Evolutionary conservation across 2,113 vertebrate species (phyloP), one percentile per base, ranked within the genome.

Genomic region (Erythrolamprus reginae): DNA sequence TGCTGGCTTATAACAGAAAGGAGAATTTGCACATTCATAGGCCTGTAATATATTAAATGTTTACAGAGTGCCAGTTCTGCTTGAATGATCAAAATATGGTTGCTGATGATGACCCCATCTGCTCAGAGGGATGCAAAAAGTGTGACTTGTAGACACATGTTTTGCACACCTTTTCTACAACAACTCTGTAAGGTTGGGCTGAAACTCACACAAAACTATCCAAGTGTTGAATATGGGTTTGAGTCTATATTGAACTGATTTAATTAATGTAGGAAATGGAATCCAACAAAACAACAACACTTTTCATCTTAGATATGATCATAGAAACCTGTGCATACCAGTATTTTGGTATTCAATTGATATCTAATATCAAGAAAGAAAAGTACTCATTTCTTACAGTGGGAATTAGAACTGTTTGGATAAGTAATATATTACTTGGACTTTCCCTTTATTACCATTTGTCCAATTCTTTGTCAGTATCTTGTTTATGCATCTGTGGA

Each of bases 391-490:
- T 50, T 61, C 70, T 85, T 84, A 28, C 26, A 24, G 7, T 58
- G 10, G 45, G 13, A 91, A 61, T 17, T 7, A 89, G 86, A 2
- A 6, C 45, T 38, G 82, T 13, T 55, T 56, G 23, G 61, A 53
- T 51, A 15, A 2, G 52, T 51, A 15, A 26, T 92, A 89, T 83
- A 50, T 83, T 1, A 90, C 86, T 87, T 92, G 15, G 6, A 84
- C 61, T 90, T 24, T 15, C 82, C 50, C 87, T 89, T 93, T 86
- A 58, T 6, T 21, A 50, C 47, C 51, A 42, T 15, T 89, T 82
- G 26, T 42, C 61, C 82, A 89, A 93, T 94, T 93, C 94, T 95
- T 93, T 87, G 52, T 65, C 28, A 90, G 50, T 38, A 28, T 89
- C 45, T 55, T 17, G 10, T 51, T 45, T n/a, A 85, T 47, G 38